Base-by-base conservation (phyloP, 2,797 vertebrate species). In the Clarias pachynema region DNA sequence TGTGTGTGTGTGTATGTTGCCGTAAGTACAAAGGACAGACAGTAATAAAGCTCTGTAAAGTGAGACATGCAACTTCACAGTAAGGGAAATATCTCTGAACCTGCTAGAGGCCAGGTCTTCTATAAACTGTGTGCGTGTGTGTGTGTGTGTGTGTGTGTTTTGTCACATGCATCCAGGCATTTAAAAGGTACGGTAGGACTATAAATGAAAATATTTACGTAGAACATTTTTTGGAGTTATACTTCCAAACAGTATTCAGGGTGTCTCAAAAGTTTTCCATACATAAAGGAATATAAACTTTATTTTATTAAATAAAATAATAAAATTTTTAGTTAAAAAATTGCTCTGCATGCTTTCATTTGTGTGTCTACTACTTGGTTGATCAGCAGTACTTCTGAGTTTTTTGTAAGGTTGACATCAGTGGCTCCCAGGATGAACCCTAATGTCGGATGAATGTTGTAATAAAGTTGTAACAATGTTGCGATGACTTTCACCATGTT, bases 21-120 rank as follows among this genome's bases (percentile, higher is more conserved):
- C 57, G 49, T 34, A 44, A 59, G n/a, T 24, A 70, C 53, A 69
- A 66, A 84, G 75, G n/a, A 18, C 59, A 74, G 29, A 56, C 31
- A 7, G 59, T 65, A 81, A 81, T 66, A 81, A 81, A 56, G 44
- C 78, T 73, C 49, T 56, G 59, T 75, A 72, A 60, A 83, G 53
- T 62, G 62, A 79, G 63, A 18, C 20, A 53, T 10, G 14, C 56
- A 69, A 4, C n/a, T 22, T 37, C 69, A 70, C 68, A 31, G 44
- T 5, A 14, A 68, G 49, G 68, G 68, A 77, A 70, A 56, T 63
- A 72, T 82, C 10, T 29, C 63, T 66, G 40, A 37, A 60, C 68
- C 24, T 60, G 81, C 68, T 59, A 60, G 22, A 31, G 68, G 68
- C 56, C 37, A 37, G 68, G 68, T 37, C 22, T 15, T 16, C 20